phyloP scores from a whole-genome alignment of 2,888 invertebrate species.

The Noctua pronuba region DNA sequence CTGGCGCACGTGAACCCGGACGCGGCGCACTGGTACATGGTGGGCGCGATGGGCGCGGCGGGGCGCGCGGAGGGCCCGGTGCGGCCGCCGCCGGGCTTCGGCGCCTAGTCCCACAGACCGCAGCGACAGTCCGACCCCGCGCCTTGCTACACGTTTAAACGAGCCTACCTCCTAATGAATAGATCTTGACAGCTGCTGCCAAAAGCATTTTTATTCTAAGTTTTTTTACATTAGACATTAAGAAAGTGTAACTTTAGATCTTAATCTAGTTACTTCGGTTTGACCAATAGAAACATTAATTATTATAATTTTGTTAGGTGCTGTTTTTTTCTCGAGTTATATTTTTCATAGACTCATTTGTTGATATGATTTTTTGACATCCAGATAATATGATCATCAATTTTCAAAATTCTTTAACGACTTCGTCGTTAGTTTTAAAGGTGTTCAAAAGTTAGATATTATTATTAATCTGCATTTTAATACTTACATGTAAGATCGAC shows the following conservation, averaged over 20 bases:
- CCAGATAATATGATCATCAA: not conserved
- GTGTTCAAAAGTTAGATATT: conserved; percentile 1
- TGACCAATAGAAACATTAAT: conserved; percentile 4
- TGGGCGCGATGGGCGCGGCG: conserved; percentile 68
- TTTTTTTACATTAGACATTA: conserved; percentile 33
- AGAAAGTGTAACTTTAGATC: conserved; percentile 18
- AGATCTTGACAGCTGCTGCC: conserved; percentile 12
- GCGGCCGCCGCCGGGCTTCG: not conserved
- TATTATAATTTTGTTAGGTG: conserved; percentile 7
- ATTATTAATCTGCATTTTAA: conserved; percentile 13
- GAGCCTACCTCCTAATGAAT: conserved; percentile 33
- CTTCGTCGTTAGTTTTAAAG: not conserved
- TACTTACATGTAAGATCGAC: not conserved
- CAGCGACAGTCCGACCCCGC: not conserved
- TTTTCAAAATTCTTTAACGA: conserved; percentile 13
- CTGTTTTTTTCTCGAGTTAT: conserved; percentile 16
- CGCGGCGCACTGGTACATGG: conserved; percentile 80
- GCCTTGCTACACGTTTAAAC: not conserved
- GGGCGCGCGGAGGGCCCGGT: conserved; percentile 65
- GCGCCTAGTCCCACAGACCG: conserved; percentile 16
- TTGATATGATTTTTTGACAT: conserved; percentile 1
- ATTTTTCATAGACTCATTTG: conserved; percentile 2
- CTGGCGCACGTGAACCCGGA: conserved; percentile 73
- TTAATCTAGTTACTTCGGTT: conserved; percentile 19
- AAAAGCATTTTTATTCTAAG: conserved; percentile 21